Conservation (phyloP, 1,140 invertebrate species). For the Hormaphis cornu region DNA sequence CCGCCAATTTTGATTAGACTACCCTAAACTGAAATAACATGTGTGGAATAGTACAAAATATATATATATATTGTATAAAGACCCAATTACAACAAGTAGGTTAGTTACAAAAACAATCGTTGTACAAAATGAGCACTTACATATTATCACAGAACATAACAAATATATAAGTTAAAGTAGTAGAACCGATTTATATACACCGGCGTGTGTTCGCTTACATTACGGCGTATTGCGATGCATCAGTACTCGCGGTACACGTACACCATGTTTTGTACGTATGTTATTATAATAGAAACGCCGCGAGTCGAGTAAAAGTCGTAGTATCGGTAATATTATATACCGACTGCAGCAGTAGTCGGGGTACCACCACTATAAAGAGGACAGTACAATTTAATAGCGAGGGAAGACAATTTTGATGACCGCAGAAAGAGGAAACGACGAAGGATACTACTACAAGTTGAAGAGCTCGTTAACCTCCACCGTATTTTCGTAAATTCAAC, state of each 20-base stretch:
- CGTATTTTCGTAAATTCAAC: not conserved
- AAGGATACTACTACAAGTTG: not conserved
- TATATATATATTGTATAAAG: not conserved
- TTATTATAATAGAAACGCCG: too few species aligned
- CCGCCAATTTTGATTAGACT: constrained; percentile 27
- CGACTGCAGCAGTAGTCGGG: not conserved
- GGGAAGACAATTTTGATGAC: not conserved
- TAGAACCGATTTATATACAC: not conserved
- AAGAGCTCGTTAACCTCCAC: constrained; percentile 1
- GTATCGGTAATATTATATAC: too few species aligned
- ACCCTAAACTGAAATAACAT: constrained; percentile 1
- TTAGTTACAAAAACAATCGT: not conserved
- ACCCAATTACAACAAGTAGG: constrained; percentile 18
- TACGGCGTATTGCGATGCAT: too few species aligned
- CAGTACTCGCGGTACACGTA: too few species aligned
- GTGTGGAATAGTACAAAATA: not conserved
- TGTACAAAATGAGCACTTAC: constrained; percentile 10
- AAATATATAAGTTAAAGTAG: constrained; percentile 11
- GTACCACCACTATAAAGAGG: too few species aligned
- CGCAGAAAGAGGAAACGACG: not conserved
- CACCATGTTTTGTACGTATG: too few species aligned
- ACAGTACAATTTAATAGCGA: too few species aligned
- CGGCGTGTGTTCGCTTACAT: too few species aligned
- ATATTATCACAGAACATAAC: constrained; percentile 25
- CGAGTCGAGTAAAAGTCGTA: too few species aligned